These are phyloP conservation scores for Drosophila affinis DNA, from an alignment of 2,888 invertebrate genomes.

Conservation along the genomic window DNA sequence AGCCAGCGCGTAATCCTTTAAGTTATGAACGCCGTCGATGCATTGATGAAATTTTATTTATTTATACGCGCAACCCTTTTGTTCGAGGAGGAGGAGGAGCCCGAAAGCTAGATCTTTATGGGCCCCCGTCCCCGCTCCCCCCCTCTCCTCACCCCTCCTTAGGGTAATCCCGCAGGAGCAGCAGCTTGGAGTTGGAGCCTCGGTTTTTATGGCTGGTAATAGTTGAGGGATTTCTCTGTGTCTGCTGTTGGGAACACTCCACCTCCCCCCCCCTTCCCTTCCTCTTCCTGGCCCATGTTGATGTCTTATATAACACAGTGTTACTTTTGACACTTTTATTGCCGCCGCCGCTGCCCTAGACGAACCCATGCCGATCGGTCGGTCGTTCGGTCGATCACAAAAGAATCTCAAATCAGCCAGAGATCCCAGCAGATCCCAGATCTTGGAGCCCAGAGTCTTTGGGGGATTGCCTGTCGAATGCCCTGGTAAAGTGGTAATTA, in stretches of 20 bases:
- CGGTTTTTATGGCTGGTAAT: conserved; percentile 63
- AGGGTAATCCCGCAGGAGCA: conserved; percentile 69
- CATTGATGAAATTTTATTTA: conserved; percentile 80
- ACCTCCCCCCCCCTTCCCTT: too few relatives aligned
- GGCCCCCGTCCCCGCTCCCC: conserved; percentile 29
- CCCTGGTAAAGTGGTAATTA: conserved; percentile 76
- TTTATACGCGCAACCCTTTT: conserved; percentile 73
- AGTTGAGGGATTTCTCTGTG: conserved; percentile 66
- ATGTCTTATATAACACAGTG: conserved; percentile 78
- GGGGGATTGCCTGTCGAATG: conserved; percentile 62
- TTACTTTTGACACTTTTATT: conserved; percentile 80
- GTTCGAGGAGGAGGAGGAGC: conserved; percentile 15
- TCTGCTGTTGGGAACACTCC: conserved; percentile 2
- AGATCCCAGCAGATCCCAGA: too few relatives aligned
- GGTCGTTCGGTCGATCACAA: conserved; percentile 37
- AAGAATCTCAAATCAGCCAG: conserved; percentile 37
- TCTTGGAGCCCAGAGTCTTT: conserved; percentile 10
- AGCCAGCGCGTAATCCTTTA: conserved; percentile 78
- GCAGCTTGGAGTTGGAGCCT: conserved; percentile 20
- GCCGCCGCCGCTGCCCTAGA: conserved; percentile 51
- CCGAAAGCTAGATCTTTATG: conserved; percentile 53
- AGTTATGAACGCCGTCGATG: conserved; percentile 69
- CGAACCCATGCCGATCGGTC: conserved; percentile 23
- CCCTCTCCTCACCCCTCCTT: too few relatives aligned
- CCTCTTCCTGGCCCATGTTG: conserved; percentile 47